Evolutionary conservation across 2,113 vertebrate species (phyloP), one percentile per base, ranked within the genome.

Genomic region (Rostratula benghalensis): DNA sequence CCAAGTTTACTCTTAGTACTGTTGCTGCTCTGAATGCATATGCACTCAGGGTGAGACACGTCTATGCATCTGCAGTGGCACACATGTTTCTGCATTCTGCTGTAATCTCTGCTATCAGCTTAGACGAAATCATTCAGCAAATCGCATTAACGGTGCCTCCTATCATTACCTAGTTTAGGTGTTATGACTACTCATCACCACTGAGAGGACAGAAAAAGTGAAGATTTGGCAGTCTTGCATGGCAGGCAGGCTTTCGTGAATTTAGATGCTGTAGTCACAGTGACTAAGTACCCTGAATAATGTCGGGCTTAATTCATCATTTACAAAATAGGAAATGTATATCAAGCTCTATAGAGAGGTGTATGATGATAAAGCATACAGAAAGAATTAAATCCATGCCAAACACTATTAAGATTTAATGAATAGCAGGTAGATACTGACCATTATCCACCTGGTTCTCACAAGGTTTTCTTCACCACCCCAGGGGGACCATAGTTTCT

Each of bases 121-220:
- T 70, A 94, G 91, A 84, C 8, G 78, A 92, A 96, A 81, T 67
- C 80, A 48, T 51, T 94, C 86, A 92, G 23, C 31, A 97, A 94
- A 95, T 93, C 80, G 78, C 83, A 71, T 61, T 86, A 76, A 53
- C 88, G 67, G 87, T 94, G 73, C 67, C 73, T 76, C 56, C 69
- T 93, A 59, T 87, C 77, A 91, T 92, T 96, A 92, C 64, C 56
- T 68, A 92, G 83, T 87, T 96, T 95, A 87, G 95, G 61, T 94
- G 83, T 94, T 96, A 74, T 94, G 89, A 97, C 91, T 96, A 31
- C 64, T 81, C 73, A 87, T 94, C 80, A 92, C 60, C 60, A 71
- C 76, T 78, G 80, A 90, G 71, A 83, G 94, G 86, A 92, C 76
- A 87, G 86, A 91, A 94, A 93, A 83, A 87, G 39, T 59, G 76